Base-by-base conservation (phyloP, 2,888 invertebrate genomes). In the Lepeophtheirus nordmannii region DNA sequence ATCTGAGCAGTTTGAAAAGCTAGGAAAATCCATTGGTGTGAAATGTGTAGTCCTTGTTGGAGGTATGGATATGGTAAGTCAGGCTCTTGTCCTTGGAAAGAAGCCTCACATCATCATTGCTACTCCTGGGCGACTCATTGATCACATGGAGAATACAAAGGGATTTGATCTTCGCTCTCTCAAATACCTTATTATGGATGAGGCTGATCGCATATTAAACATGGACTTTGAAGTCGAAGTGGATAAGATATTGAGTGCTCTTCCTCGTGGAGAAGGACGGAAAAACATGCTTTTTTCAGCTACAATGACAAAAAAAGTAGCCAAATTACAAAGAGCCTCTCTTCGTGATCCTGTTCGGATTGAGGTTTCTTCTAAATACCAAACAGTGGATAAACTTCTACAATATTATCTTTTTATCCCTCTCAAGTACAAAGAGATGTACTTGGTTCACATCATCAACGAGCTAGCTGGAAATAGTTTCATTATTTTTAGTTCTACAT, bases 201-300 rank as follows among this genome's bases (percentile, higher is more conserved):
- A 98, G 82, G 98, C 98, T 0, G 98, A 98, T 77, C 82, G 97
- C 70, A 98, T 98, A 71, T 80, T 99, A 3, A 97, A 97, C 75
- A 92, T 96, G 93, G 98, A 98, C 74, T 99, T 99, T 74, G 97
- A 97, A 78, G 85, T 87, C 12, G 98, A 98, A 78, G 85, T 96
- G 0, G 92, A 96, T 76, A 96, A 96, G 78, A 96, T 98, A 67
- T 77, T 98, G 1, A 85, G 86, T 72, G 87, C 85, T 0, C 85
- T 98, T 67, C 97, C 98, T 0, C 82, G 87, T 38, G 30, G 30
- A 30, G 93, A 97, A 72, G 62, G 62, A 11, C 81, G 98, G 5
- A 80, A 84, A 68, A 98, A 98, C 0, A 89, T 86, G 73, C 79
- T 99, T 14, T 99, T 96, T 78, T 98, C 97, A 0, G 98, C 98